A percentile compares a stretch with the other conserved stretches of the same genome.
phyloP scores from a whole-genome alignment of 2,888 invertebrate species.

The Seira musarum region DNA sequence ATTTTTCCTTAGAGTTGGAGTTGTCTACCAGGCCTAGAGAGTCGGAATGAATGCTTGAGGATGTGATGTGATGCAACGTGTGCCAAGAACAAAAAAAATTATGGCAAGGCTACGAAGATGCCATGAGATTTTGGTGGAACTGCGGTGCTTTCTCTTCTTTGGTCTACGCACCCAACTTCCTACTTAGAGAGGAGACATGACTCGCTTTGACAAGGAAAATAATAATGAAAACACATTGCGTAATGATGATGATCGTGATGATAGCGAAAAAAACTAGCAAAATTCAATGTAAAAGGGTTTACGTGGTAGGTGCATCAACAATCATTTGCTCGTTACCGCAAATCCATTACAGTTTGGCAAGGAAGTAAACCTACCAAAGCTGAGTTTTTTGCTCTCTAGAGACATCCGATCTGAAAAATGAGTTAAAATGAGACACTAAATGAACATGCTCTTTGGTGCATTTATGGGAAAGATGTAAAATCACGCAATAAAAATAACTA shows the following conservation, averaged over 20 bases:
- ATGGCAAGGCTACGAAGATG: background rate
- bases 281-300: background rate
- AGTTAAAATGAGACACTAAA: background rate
- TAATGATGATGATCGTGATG: background rate
- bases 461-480: no score
- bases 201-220: constrained; percentile 47
- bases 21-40: no score
- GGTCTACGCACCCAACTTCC: constrained; percentile 24
- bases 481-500: no score
- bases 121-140: constrained; percentile 1
- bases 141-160: background rate
- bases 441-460: no score
- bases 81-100: constrained; percentile 39
- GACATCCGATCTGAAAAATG: background rate
- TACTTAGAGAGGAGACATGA: constrained; percentile 32
- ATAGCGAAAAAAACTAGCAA: background rate
- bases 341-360: background rate
- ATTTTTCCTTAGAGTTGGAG: constrained; percentile 29
- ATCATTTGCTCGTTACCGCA: background rate
- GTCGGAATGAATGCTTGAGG: no score
- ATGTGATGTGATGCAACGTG: background rate
- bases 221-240: constrained; percentile 32
- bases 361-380: background rate
- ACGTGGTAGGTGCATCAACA: background rate
- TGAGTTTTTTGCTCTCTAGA: background rate